Conservation (phyloP, 2,888 invertebrate species). For the Microctonus hyperodae region DNA sequence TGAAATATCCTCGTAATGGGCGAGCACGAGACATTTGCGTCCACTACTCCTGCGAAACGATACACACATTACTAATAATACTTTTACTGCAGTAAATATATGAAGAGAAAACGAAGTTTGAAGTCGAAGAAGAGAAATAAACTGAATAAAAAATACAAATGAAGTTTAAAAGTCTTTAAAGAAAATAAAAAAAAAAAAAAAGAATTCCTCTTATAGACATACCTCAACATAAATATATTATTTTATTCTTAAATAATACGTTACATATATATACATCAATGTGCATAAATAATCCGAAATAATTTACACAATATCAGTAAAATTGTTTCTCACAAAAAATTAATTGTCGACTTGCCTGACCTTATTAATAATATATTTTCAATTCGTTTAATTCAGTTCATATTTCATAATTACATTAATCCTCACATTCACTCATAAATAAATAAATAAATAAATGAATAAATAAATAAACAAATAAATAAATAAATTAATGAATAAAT, state of each 20-base stretch:
- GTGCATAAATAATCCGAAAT: too few species aligned
- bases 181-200: too few species aligned
- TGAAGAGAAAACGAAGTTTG: neutral
- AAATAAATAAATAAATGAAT: too few species aligned
- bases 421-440: neutral
- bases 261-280: too few species aligned
- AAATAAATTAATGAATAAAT: too few species aligned
- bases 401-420: neutral
- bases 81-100: neutral
- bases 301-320: neutral
- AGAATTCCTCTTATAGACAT: too few species aligned
- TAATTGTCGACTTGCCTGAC: constrained; percentile 24
- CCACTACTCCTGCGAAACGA: neutral
- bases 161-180: too few species aligned
- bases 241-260: too few species aligned
- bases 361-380: neutral
- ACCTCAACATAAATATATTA: too few species aligned
- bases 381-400: constrained; percentile 26
- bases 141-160: neutral
- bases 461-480: too few species aligned
- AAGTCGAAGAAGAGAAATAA: neutral
- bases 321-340: neutral
- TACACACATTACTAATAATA: neutral
- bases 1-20: constrained; percentile 60
- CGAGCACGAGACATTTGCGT: constrained; percentile 48